phyloP scores from a whole-genome alignment of 30 jellyfish, hydroid and myxozoan genomes.

The Hydractinia echinata region DNA sequence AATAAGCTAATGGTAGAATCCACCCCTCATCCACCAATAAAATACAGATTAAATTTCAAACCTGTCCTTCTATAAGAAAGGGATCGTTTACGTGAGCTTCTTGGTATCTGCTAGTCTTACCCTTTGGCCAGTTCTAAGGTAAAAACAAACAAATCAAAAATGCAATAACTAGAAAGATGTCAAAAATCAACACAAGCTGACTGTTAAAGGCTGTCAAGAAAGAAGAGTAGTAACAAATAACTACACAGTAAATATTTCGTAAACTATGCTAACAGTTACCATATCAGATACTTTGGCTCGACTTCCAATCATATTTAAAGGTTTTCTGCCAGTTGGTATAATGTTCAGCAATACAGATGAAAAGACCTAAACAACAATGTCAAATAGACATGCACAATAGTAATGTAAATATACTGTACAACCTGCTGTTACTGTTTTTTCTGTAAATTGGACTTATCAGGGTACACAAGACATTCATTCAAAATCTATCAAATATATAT shows the following conservation, averaged over 20 bases:
- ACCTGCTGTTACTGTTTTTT: too few relatives aligned
- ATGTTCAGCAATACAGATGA: constrained; percentile 83
- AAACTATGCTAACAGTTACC: constrained; percentile 33
- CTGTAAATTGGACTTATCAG: too few relatives aligned
- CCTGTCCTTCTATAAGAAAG: constrained; percentile 29
- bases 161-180: background rate
- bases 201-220: background rate
- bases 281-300: constrained; percentile 82
- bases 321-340: constrained; percentile 57
- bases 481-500: too few relatives aligned
- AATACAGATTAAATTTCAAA: constrained; percentile 1
- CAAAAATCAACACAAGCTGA: background rate
- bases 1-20: too few relatives aligned
- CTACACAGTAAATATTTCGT: background rate
- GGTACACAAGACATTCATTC: too few relatives aligned
- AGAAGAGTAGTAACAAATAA: background rate
- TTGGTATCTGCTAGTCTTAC: background rate
- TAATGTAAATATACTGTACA: too few relatives aligned
- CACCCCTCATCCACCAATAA: background rate
- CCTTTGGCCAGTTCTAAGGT: constrained; percentile 81
- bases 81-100: constrained; percentile 28
- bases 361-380: constrained; percentile 47
- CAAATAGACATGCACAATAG: too few relatives aligned
- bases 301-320: constrained; percentile 72
- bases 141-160: background rate